Base-by-base conservation (phyloP, 2,797 vertebrate species). In the Sebastes nivosus region DNA sequence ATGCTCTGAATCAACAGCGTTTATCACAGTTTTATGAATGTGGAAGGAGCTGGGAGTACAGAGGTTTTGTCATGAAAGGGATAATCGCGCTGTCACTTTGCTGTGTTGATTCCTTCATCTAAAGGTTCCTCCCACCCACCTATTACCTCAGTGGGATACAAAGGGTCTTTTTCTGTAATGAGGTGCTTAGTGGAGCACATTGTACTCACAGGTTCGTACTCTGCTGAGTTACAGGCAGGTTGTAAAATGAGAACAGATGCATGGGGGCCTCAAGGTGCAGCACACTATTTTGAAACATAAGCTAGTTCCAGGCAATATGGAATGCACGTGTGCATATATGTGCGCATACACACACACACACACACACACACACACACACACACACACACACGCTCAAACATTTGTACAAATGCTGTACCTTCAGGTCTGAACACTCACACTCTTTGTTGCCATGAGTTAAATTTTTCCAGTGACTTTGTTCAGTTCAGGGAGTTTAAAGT, bases 211-310 rank as follows among this genome's bases (percentile, higher is more conserved):
- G 79, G 73, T 85, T 88, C 81, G 86, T 61, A 68, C 83, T 85
- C 72, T 60, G 80, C 79, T 65, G 77, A 90, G 87, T 89, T 92
- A 86, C 79, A 80, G 86, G 87, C 85, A 89, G 72, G 83, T 92
- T 92, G 89, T 92, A 93, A 94, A 94, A 92, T 90, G 80, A 91
- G 92, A 91, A 84, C 92, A 91, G 87, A 93, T 93, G 87, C 83
- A 81, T 29, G 59, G 42, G 68, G 87, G 82, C 83, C 84, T 91
- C 84, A 77, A 88, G 81, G 77, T 87, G 86, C 64, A 82, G 61
- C 72, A 9, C 60, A 55, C 59, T 82, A 58, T 88, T 89, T 86
- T 86, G 67, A 91, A 87, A 86, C 50, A 77, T 75, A 76, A 75
- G 79, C 73, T 24, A 79, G 87, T 85, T 90, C 63, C 75, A 60